Conservation (phyloP, 2,888 invertebrate genomes). For the Tridacna gigas region DNA sequence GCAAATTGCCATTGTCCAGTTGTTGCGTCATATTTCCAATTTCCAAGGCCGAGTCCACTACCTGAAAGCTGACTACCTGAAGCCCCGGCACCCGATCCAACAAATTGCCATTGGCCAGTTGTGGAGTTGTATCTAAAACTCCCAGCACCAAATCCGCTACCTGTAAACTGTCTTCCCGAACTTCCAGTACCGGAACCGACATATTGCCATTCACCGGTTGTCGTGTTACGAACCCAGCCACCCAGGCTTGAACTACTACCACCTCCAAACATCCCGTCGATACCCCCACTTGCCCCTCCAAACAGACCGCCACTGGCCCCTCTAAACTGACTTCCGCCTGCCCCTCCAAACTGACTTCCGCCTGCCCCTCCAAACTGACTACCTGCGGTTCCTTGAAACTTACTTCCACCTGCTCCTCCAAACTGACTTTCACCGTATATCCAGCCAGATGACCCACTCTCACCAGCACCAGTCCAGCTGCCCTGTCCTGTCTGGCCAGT, state of each 20-base stretch:
- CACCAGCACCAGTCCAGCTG: constrained; percentile 1
- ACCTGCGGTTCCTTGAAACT: not conserved
- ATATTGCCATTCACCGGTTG: not conserved
- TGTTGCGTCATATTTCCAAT: not conserved
- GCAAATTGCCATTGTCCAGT: constrained; percentile 13
- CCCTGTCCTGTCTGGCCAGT: not conserved
- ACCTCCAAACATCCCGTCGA: not conserved
- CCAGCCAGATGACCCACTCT: not conserved
- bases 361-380: not conserved
- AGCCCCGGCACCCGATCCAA: not conserved
- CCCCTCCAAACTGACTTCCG: not conserved
- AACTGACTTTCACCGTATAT: not conserved
- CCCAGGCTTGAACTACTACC: not conserved
- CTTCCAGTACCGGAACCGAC: constrained; percentile 2
- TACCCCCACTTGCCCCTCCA: no score
- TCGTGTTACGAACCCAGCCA: not conserved
- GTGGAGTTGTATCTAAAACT: not conserved
- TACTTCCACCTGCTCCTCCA: not conserved
- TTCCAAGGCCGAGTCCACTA: not conserved
- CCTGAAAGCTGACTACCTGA: not conserved
- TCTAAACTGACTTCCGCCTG: not conserved
- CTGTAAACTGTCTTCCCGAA: constrained; percentile 1
- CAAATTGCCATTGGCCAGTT: not conserved
- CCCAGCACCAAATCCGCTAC: not conserved
- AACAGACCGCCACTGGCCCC: not conserved